Base-by-base conservation (phyloP, 64 coral and sea anemone species). In the Trachythela sp. region DNA sequence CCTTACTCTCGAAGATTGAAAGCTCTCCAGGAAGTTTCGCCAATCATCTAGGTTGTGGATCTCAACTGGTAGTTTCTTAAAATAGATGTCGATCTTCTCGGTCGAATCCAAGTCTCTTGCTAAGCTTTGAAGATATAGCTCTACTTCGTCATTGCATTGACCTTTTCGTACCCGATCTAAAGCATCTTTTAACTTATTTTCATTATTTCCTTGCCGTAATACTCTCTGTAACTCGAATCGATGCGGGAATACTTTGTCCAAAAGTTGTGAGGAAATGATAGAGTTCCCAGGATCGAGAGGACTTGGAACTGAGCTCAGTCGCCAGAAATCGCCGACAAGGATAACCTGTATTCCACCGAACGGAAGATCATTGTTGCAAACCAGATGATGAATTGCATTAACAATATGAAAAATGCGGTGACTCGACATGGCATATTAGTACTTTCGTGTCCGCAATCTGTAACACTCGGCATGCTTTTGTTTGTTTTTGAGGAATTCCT, bases 391-490 rank as follows among this genome's bases (percentile, higher is more conserved):
- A 24, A 72, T 72, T 72, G 24, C 68, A 72, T 72, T 1, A 24
- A 72, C 68, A 13, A 72, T 38, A 58, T 88, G 35, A 20, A 88
- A 70, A 40, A 88, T 45, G 41, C 59, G 59, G 36, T 48, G 54
- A 43, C 87, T 88, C 39, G 87, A 88, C 87, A 88, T 41, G 6
- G 56, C 86, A 88, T 40, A 88, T 88, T 38, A 88, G 38, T 11
- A 88, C 87, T 27, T 68, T 20, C 48, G 43, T 2, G 18, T 9
- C 39, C n/a, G 11, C 40, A 6, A 88, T 13, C 13, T 40, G 33
- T 10, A 70, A 36, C 9, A n/a, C n/a, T n/a, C n/a, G n/a, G n/a
- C n/a, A n/a, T n/a, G n/a, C n/a, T n/a, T n/a, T n/a, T n/a, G n/a
- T n/a, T n/a, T n/a, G n/a, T n/a, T n/a, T n/a, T n/a, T n/a, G n/a